phyloP scores from a whole-genome alignment of 2,888 invertebrate species.

The Ormia ochracea region DNA sequence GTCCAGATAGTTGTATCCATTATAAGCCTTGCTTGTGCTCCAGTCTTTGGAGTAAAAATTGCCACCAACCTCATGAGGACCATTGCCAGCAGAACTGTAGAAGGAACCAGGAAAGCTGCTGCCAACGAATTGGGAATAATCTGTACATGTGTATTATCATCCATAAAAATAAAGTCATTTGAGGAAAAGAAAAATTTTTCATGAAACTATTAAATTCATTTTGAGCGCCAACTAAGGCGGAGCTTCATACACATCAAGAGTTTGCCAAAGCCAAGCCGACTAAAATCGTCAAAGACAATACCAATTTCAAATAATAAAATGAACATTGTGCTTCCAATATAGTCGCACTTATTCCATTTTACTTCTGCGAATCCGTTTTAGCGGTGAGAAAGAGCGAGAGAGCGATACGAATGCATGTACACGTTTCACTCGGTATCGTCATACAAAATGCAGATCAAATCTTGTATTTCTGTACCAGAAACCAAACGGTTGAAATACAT shows the following conservation, averaged over 20 bases:
- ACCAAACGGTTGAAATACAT: too few relatives aligned
- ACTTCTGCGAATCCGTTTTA: too few relatives aligned
- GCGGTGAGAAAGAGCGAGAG: too few relatives aligned
- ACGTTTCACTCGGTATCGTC: too few relatives aligned
- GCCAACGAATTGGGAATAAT: slow-evolving; percentile 74
- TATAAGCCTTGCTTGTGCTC: slow-evolving; percentile 73
- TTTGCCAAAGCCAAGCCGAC: too few relatives aligned
- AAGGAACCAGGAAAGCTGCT: slow-evolving; percentile 70
- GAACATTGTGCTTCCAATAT: too few relatives aligned
- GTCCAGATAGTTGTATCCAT: slow-evolving; percentile 72
- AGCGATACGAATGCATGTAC: too few relatives aligned
- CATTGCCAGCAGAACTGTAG: slow-evolving; percentile 65
- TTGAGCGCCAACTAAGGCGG: neutral
- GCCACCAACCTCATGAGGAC: slow-evolving; percentile 69
- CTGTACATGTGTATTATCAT: slow-evolving; percentile 62
- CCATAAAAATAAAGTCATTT: slow-evolving; percentile 10
- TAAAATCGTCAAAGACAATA: too few relatives aligned
- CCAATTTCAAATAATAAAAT: too few relatives aligned
- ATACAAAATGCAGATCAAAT: too few relatives aligned
- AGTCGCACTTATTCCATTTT: too few relatives aligned
- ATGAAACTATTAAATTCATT: neutral
- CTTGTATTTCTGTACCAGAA: too few relatives aligned
- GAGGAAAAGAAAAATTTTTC: neutral
- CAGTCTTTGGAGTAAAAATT: slow-evolving; percentile 72
- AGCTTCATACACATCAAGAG: neutral